Conservation (phyloP, 2,797 vertebrate genomes). For the Netta rufina region DNA sequence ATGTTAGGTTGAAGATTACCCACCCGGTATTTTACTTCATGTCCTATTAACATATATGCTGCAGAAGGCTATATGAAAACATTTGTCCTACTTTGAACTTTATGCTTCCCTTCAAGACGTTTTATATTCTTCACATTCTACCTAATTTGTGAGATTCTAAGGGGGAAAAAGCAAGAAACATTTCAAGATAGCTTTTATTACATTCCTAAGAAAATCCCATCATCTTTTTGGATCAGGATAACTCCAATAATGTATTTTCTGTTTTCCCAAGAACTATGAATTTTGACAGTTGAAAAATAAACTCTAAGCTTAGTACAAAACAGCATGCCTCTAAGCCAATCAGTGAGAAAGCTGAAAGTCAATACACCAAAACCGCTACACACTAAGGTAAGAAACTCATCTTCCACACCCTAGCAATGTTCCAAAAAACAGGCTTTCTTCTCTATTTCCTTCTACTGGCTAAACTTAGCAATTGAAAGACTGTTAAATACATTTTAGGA, state of each 20-base stretch:
- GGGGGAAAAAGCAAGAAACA: background rate
- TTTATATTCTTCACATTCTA: background rate
- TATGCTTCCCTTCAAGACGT: background rate
- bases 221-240: slow-evolving; percentile 26
- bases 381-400: slow-evolving; percentile 8
- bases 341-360: slow-evolving; percentile 42
- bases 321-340: background rate
- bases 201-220: slow-evolving; percentile 31
- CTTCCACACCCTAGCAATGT: slow-evolving; percentile 44
- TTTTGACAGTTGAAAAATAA: background rate
- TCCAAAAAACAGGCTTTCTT: slow-evolving; percentile 57
- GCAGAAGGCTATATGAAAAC: background rate
- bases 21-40: background rate
- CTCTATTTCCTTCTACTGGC: slow-evolving; percentile 52
- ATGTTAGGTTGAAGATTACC: slow-evolving; percentile 33
- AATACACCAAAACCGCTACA: slow-evolving; percentile 38
- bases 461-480: slow-evolving; percentile 47
- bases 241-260: slow-evolving; percentile 16
- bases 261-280: background rate
- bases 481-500: background rate
- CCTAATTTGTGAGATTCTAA: background rate
- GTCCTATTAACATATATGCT: background rate
- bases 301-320: background rate
- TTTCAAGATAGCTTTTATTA: slow-evolving; percentile 7
- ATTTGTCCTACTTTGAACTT: slow-evolving; percentile 2